Evolutionary conservation across 2,113 vertebrate species (phyloP), one percentile per base, ranked within the genome.

Genomic region (Tragelaphus imberbis): DNA sequence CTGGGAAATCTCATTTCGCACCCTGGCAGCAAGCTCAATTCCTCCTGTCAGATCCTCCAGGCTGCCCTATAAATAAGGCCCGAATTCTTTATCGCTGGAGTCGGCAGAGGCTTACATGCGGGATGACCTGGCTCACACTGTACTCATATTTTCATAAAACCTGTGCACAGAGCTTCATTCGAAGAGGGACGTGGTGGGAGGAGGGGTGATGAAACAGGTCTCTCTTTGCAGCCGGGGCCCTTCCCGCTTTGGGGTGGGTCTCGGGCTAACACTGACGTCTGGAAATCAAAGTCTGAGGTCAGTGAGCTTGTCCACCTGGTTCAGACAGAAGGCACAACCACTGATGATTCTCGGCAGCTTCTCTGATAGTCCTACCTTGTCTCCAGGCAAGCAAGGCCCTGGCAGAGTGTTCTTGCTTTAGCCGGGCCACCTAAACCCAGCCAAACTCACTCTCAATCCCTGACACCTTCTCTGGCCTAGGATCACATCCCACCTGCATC

Each of bases 1-100:
- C 98, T 98, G 96, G 98, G 98, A 98, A 99, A 98, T 98, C 98
- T 99, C 98, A 99, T 98, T 98, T 98, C 96, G 95, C 98, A 98
- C 98, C 97, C 98, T 99, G 98, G 98, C 98, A 98, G 98, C 92
- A 84, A 63, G 96, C 98, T 98, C 98, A 97, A 97, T 98, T 98
- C 98, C 94, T 98, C 97, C 98, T 98, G 98, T 98, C 98, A 99
- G 96, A 97, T 98, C 98, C 98, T 98, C 96, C 92, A 97, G 98
- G 98, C 98, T 96, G 92, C 95, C 97, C 98, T 98, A 98, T 99
- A 98, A 99, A 98, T 99, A 99, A 98, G 97, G 96, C 94, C 94
- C 77, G 58, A 95, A 96, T 97, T 95, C 97, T 98, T 98, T 98
- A 99, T 98, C 97, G 97, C 97, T 91, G 59, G 96, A 98, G 91